Conservation (phyloP, 2,888 invertebrate genomes). For the Embidobia sp. region DNA sequence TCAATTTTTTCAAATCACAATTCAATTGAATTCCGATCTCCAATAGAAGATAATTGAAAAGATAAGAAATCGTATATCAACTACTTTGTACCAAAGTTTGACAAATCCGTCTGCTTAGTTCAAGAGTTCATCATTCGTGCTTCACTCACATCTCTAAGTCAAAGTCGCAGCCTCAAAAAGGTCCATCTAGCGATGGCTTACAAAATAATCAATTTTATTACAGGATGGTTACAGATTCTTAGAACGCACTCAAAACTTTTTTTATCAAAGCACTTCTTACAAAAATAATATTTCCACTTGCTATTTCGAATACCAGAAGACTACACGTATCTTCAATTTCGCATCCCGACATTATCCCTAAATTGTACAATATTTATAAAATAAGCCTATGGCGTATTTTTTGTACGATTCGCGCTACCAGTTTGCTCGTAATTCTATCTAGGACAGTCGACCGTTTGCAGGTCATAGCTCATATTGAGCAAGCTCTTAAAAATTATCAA, state of each 20-base stretch:
- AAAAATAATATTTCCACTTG: constrained; percentile 19
- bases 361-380: constrained; percentile 45
- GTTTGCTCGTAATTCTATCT: constrained; percentile 60
- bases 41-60: too few relatives aligned
- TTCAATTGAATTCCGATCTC: too few relatives aligned
- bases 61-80: too few relatives aligned
- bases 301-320: constrained; percentile 8
- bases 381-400: constrained; percentile 55
- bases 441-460: constrained; percentile 58
- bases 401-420: constrained; percentile 61
- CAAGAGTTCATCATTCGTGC: neutral
- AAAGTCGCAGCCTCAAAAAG: neutral
- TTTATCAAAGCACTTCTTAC: constrained; percentile 5
- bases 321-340: neutral
- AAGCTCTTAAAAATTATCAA: constrained; percentile 55
- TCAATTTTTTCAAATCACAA: too few relatives aligned
- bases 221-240: constrained; percentile 2
- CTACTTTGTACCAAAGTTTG: too few relatives aligned
- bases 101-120: neutral
- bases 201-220: neutral
- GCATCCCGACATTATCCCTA: constrained; percentile 17
- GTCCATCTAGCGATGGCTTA: neutral
- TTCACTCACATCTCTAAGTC: too few relatives aligned
- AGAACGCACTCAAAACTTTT: neutral
- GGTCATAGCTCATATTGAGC: constrained; percentile 56